Percentiles rank a stretch among this genome's conserved stretches.
These are phyloP conservation scores for Teleopsis dalmanni DNA, from an alignment of 1,140 invertebrate genomes.

Conservation along the genomic window DNA sequence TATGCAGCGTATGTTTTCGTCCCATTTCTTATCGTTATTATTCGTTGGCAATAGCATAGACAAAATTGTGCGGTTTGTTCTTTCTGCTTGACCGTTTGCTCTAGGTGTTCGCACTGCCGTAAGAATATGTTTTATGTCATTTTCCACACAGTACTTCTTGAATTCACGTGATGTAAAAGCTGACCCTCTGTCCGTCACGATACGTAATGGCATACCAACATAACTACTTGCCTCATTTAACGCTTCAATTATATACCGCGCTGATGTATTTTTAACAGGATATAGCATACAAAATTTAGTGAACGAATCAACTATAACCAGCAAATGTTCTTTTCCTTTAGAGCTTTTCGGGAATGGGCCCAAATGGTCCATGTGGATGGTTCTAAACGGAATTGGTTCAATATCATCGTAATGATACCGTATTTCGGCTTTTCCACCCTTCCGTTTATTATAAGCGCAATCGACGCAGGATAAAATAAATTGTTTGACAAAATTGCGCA, in stretches of 20 bases:
- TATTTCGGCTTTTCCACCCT: background rate
- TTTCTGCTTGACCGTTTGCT: background rate
- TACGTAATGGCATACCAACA: background rate
- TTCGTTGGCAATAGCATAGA: background rate
- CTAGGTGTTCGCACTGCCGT: background rate
- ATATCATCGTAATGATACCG: background rate
- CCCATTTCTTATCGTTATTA: background rate
- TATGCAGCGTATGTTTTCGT: background rate
- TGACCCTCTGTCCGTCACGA: background rate
- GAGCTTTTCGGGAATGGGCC: background rate
- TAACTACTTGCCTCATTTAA: background rate
- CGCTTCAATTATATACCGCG: background rate
- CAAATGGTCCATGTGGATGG: slow-evolving; percentile 27
- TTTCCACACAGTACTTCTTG: too few species aligned
- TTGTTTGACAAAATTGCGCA: background rate
- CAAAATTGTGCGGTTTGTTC: background rate
- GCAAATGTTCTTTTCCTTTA: background rate
- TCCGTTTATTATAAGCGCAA: background rate
- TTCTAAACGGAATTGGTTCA: background rate
- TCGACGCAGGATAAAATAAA: background rate
- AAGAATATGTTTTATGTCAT: too few species aligned
- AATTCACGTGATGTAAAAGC: too few species aligned
- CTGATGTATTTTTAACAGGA: too few species aligned
- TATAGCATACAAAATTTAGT: too few species aligned
- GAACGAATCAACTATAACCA: background rate